Evolutionary conservation across 2,113 vertebrate species (phyloP), one percentile per base, ranked within the genome.

Genomic region (Menidia beryllina): DNA sequence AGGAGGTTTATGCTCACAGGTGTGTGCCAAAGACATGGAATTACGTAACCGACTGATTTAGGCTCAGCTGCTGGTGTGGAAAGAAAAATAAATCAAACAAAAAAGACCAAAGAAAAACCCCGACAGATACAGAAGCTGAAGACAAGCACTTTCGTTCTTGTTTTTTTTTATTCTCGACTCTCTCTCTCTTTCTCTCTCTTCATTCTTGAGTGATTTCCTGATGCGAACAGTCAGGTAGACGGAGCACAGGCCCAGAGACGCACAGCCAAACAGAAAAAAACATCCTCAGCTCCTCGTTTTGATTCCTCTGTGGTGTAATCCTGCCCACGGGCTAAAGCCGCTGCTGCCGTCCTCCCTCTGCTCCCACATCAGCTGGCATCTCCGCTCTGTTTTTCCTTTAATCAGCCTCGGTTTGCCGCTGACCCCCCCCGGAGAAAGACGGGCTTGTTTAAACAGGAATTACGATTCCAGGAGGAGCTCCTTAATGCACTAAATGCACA

Each of bases 381-480:
- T 61, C 25, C 0, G 17, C 49, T 81, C 69, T 75, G 62, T 69
- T 77, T 82, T 81, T 15, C 55, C 54, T 72, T 70, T 86, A 86
- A 86, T 70, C 77, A 85, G 70, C 72, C 60, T 23, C 74, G 20
- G 75, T 80, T 81, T 83, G 67, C 53, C 55, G 51, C 57, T 82
- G 79, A 88, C 72, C 79, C 57, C 64, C 72, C 79, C 57, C 64
- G 59, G 72, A 75, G 77, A 72, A 56, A 50, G 61, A 74, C 13
- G 45, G 60, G 21, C 69, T 76, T 53, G 36, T 74, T 67, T 75
- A 58, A 64, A 56, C 36, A 17, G 21, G 54, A 60, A 56, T 11
- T 53, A 13, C 53, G 43, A 54, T 8, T 24, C 53, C 70, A 34
- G 58, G 43, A 77, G 56, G 15, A 36, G 36, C 45, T 68, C 36